Evolutionary conservation across 2,797 vertebrate genomes (phyloP).

Genomic region (Bradypodion ventrale): DNA sequence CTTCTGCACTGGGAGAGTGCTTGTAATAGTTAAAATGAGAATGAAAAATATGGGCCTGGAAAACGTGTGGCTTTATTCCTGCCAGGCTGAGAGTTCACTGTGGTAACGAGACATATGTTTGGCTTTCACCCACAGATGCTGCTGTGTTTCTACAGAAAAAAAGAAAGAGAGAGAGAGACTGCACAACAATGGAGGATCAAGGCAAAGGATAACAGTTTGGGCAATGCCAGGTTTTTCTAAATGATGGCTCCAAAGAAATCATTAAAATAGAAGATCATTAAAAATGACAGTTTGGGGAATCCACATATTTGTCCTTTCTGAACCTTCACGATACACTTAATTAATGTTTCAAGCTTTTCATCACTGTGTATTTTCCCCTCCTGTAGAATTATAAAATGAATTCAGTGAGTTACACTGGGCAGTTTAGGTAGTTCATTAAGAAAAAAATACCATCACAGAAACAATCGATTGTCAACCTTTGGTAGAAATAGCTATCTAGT

Average conservation of each 20-base stretch:
- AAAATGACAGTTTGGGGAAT: constrained; percentile 23
- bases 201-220: constrained; percentile 28
- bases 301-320: constrained; percentile 43
- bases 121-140: constrained; percentile 49
- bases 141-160: constrained; percentile 33
- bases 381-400: constrained; percentile 28
- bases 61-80: background rate
- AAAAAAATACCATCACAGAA: background rate
- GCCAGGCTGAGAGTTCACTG: background rate
- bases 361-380: constrained; percentile 27
- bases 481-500: background rate
- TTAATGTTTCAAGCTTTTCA: constrained; percentile 41
- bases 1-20: background rate
- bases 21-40: constrained; percentile 26
- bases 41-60: constrained; percentile 17
- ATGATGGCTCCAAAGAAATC: constrained; percentile 37
- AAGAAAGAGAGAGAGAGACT: constrained; percentile 38
- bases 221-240: constrained; percentile 23
- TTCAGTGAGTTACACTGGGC: constrained; percentile 5
- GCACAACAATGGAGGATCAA: constrained; percentile 14
- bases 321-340: constrained; percentile 42
- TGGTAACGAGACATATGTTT: constrained; percentile 15
- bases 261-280: constrained; percentile 31
- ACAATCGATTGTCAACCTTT: background rate
- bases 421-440: constrained; percentile 16